Base-by-base conservation (phyloP, 2,113 vertebrate genomes). In the Charina bottae region DNA sequence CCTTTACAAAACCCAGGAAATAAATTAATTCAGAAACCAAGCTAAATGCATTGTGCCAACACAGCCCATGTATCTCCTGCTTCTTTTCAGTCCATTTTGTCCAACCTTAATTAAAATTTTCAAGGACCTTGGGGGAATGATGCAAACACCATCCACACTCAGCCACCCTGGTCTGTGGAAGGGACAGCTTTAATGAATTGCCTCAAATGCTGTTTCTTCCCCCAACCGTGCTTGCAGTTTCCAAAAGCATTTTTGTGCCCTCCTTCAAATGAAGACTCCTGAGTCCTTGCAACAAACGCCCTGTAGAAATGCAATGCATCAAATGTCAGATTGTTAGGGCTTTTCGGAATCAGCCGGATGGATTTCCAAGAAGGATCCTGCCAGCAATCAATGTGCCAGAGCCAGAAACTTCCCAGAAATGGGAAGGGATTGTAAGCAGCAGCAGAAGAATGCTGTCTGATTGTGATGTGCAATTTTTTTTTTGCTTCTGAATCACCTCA, bases 341-440 rank as follows among this genome's bases (percentile, higher is more conserved):
- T 93, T 92, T 95, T 95, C 92, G 91, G 95, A 95, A 93, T 90
- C 89, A 88, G 90, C 89, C 92, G 90, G 93, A 93, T 94, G 93
- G 93, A 95, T 95, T 53, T 96, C 72, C 92, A 93, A 89, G n/a
- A 86, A 96, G 89, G 93, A 94, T 94, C 92, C 85, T 90, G 91
- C 86, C 92, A 89, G 91, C 90, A 92, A 91, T 93, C 93, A 92
- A 92, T 0, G 55, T 0, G 0, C 84, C 55, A 3, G 15, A 37
- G 46, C 19, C 53, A 11, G 12, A 83, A 8, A 13, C 90, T 33
- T 0, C 0, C 53, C 87, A 90, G 89, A 93, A 91, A 85, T 92
- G 93, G 89, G 85, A 26, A 88, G 88, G 87, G 83, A 92, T 56
- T 7, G 91, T 21, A 87, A 0, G 0, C 90, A 92, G 85, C 89